phyloP scores from a whole-genome alignment of 2,797 vertebrate species.

The Anniella stebbinsi region DNA sequence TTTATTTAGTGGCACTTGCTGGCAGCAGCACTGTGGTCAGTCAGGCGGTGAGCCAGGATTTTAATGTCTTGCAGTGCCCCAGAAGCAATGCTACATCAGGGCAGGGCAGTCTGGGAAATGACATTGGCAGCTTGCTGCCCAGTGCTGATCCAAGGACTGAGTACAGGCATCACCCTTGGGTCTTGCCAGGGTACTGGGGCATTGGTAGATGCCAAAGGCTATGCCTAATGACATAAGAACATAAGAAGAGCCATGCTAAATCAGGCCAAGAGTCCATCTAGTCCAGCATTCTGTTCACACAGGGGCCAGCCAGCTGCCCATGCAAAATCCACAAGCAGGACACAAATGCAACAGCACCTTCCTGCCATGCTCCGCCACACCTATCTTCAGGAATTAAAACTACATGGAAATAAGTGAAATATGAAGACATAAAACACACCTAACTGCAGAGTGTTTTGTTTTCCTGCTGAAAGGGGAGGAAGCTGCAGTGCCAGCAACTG shows the following conservation, averaged over 20 bases:
- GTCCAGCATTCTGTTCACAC: no score
- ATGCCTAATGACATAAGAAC: no score
- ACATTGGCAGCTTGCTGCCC: not conserved
- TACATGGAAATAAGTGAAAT: not conserved
- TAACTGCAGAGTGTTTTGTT: not conserved
- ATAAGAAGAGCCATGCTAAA: no score
- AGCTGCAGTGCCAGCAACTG: not conserved
- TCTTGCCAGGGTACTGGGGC: not conserved
- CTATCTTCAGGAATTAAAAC: not conserved
- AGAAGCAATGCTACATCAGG: not conserved
- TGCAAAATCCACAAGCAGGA: no score
- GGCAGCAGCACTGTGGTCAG: not conserved
- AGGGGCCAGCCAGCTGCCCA: no score
- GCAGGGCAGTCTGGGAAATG: not conserved
- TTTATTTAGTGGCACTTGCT: not conserved
- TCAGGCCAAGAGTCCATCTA: no score
- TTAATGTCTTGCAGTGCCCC: not conserved
- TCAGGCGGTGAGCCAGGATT: not conserved
- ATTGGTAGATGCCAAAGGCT: not conserved
- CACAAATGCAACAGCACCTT: no score
- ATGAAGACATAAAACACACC: not conserved
- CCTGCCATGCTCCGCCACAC: no score
- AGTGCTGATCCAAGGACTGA: not conserved
- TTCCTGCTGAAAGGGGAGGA: not conserved
- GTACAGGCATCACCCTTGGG: no score